These are phyloP conservation scores for Drosophila kokeensis DNA, from an alignment of 2,888 invertebrate genomes.

Conservation along the genomic window DNA sequence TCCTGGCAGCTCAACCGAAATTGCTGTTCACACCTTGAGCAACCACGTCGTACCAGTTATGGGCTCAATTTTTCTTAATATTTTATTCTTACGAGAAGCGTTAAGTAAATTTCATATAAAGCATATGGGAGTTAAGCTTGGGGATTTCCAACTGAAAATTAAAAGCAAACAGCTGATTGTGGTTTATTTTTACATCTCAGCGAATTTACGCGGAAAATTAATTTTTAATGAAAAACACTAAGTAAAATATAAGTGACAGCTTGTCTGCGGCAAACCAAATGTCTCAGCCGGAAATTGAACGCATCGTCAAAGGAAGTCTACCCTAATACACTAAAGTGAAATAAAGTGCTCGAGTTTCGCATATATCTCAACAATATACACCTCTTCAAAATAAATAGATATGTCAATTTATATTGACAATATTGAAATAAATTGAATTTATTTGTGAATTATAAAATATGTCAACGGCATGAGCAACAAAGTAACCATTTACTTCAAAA, in stretches of 20 bases:
- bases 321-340: conserved; percentile 62
- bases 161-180: conserved; percentile 37
- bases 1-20: conserved; percentile 9
- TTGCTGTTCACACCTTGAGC: conserved; percentile 16
- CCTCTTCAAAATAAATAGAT: not conserved
- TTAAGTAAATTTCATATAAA: conserved; percentile 50
- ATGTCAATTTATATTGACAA: not conserved
- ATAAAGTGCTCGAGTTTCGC: conserved; percentile 40
- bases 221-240: conserved; percentile 31
- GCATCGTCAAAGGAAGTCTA: conserved; percentile 64
- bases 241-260: conserved; percentile 15
- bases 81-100: conserved; percentile 40
- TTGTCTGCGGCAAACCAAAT: conserved; percentile 26
- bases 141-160: conserved; percentile 28
- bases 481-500: not conserved
- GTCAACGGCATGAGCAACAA: not conserved
- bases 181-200: not conserved
- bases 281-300: conserved; percentile 71
- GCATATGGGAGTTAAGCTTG: conserved; percentile 5
- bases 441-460: not conserved
- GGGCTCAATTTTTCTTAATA: conserved; percentile 42
- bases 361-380: not conserved
- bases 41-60: conserved; percentile 65
- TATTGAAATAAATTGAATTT: not conserved
- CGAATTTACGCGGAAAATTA: conserved; percentile 24